Evolutionary conservation across 2,797 vertebrate genomes (phyloP), one percentile per base, ranked within the genome.

Genomic region (Todus mexicanus): DNA sequence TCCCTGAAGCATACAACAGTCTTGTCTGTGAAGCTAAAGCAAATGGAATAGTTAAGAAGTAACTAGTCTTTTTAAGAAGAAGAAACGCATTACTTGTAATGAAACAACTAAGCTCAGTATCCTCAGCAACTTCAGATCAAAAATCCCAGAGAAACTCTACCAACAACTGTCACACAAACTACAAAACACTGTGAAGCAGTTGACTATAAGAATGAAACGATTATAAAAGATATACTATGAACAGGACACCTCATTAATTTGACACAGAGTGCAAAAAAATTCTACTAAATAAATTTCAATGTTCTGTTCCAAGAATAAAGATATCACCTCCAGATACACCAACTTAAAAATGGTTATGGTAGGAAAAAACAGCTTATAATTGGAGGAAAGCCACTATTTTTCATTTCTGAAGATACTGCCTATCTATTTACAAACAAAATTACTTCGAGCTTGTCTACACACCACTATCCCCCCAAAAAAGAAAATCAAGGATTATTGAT

Each of bases 381-480:
- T 40, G 51, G 9, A 87, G 19, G 4, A 72, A 87, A 85, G 16
- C 1, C 23, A 78, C 10, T 42, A 10, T 26, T 33, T 54, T 42
- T 54, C 8, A 40, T 40, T 71, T 87, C 27, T 70, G 26, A 20
- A 75, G 19, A 35, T 65, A 78, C 11, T 48, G n/a, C 3, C 21
- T 56, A 73, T 6, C 17, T 35, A 54, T 70, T 83, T 48, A 61
- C 6, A 54, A 84, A n/a, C 5, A 42, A 83, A 80, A 72, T 25
- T 27, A 84, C 37, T 64, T 72, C 25, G 51, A 57, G 50, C 4
- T 76, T 64, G 29, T 51, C 15, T 72, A 80, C 73, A 12, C 3
- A 5, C 10, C 2, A 4, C 5, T 1, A 3, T 2, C 12, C 9
- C 4, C 4, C 2, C 16, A 10, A n/a, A 35, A 18, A 29, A 11